Evolutionary conservation across 1,140 invertebrate genomes (phyloP).

Genomic region (Hyles euphorbiae): DNA sequence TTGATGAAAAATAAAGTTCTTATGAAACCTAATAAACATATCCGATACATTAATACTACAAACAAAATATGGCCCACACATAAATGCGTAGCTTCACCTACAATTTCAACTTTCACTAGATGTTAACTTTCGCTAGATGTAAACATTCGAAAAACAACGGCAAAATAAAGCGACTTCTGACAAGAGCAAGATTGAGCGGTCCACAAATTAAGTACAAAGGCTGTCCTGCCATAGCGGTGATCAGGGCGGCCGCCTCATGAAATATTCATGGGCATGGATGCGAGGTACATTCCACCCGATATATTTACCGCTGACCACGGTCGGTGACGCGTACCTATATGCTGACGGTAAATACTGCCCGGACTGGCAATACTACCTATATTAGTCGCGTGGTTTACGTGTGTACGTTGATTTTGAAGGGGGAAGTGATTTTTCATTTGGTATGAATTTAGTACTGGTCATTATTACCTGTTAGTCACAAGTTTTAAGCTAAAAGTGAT

Average conservation of each 20-base stretch:
- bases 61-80: too few relatives aligned
- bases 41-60: too few relatives aligned
- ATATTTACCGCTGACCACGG: conserved; percentile 38
- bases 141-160: conserved; percentile 6
- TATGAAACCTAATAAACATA: too few relatives aligned
- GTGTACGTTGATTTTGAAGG: neutral
- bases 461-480: too few relatives aligned
- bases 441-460: too few relatives aligned
- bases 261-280: conserved; percentile 39
- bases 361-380: neutral
- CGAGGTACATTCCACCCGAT: conserved; percentile 27
- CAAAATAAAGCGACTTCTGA: conserved; percentile 10
- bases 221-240: conserved; percentile 23
- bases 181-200: conserved; percentile 23
- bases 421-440: too few relatives aligned
- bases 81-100: too few relatives aligned
- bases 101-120: too few relatives aligned
- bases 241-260: conserved; percentile 34
- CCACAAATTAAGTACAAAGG: conserved; percentile 29
- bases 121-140: too few relatives aligned
- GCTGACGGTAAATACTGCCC: neutral
- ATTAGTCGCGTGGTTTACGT: neutral
- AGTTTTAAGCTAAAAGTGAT: too few relatives aligned
- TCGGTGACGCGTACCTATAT: conserved; percentile 21
- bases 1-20: too few relatives aligned